Conservation (phyloP, 2,888 invertebrate genomes). For the Apodemia duryi region DNA sequence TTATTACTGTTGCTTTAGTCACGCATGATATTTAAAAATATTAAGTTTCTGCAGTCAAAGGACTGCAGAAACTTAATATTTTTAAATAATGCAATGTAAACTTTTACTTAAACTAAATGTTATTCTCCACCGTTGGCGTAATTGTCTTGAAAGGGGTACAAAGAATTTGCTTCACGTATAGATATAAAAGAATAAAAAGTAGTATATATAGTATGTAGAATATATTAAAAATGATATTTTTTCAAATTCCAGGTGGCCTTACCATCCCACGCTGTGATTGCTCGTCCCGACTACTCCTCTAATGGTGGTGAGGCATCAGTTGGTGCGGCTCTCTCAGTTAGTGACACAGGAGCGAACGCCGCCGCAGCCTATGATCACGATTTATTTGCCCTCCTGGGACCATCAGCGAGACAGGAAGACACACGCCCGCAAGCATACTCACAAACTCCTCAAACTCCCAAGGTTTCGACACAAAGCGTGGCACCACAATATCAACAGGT, state of each 20-base stretch:
- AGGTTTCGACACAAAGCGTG: constrained; percentile 29
- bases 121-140: too few relatives aligned
- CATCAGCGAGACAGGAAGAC: constrained; percentile 53
- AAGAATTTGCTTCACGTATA: too few relatives aligned
- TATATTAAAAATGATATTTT: background rate
- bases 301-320: constrained; percentile 71
- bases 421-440: constrained; percentile 31
- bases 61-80: too few relatives aligned
- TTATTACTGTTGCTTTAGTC: too few relatives aligned
- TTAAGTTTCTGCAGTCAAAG: too few relatives aligned
- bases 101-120: too few relatives aligned
- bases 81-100: too few relatives aligned
- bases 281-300: constrained; percentile 60
- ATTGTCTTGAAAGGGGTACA: too few relatives aligned
- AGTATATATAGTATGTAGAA: too few relatives aligned
- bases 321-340: constrained; percentile 67
- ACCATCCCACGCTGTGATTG: constrained; percentile 67
- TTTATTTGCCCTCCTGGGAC: constrained; percentile 54
- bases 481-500: constrained; percentile 47
- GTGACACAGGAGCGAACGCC: constrained; percentile 51
- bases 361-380: constrained; percentile 53
- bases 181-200: too few relatives aligned
- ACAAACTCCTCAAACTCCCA: constrained; percentile 41
- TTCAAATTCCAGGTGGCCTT: constrained; percentile 46
- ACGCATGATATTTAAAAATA: too few relatives aligned